Evolutionary conservation across 2,888 invertebrate species (phyloP).

Genomic region (Parapristionchus giblindavisi): DNA sequence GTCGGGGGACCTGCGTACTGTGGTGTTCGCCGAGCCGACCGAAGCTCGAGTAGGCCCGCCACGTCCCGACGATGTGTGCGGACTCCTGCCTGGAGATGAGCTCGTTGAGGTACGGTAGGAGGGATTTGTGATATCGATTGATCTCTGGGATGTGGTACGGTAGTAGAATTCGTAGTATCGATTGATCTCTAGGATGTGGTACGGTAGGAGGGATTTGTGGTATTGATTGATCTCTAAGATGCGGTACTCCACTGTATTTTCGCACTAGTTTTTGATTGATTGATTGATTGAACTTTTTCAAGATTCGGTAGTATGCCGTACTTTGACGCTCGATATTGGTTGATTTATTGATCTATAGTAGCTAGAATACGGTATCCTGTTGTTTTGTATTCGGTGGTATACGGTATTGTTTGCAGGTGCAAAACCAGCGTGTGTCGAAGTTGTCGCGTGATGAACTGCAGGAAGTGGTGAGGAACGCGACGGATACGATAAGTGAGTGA

Average conservation of each 20-base stretch:
- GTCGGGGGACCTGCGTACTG: slow-evolving; percentile 42
- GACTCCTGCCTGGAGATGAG: slow-evolving; percentile 91
- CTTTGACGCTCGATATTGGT: too few species aligned
- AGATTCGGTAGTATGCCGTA: too few species aligned
- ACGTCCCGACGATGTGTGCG: slow-evolving; percentile 72
- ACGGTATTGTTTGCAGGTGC: slow-evolving; percentile 79
- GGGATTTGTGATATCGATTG: not conserved
- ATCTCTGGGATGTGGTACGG: not conserved
- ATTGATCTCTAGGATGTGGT: slow-evolving; percentile 76
- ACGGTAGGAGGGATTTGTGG: not conserved
- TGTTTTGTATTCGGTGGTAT: slow-evolving; percentile 72
- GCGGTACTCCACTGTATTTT: too few species aligned
- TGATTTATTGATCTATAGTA: too few species aligned
- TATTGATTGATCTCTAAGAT: not conserved
- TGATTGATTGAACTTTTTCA: too few species aligned
- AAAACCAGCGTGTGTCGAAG: slow-evolving; percentile 86
- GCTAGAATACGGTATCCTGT: not conserved
- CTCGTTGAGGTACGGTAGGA: slow-evolving; percentile 77
- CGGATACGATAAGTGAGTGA: slow-evolving; percentile 45
- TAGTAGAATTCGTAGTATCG: not conserved
- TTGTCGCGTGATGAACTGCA: slow-evolving; percentile 85
- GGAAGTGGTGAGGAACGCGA: slow-evolving; percentile 77
- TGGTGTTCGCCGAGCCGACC: slow-evolving; percentile 60
- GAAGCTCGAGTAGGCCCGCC: slow-evolving; percentile 55
- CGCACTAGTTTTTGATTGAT: not conserved